These are phyloP conservation scores for Nyctibius bracteatus DNA, from an alignment of 2,113 vertebrate species.

Conservation along the genomic window DNA sequence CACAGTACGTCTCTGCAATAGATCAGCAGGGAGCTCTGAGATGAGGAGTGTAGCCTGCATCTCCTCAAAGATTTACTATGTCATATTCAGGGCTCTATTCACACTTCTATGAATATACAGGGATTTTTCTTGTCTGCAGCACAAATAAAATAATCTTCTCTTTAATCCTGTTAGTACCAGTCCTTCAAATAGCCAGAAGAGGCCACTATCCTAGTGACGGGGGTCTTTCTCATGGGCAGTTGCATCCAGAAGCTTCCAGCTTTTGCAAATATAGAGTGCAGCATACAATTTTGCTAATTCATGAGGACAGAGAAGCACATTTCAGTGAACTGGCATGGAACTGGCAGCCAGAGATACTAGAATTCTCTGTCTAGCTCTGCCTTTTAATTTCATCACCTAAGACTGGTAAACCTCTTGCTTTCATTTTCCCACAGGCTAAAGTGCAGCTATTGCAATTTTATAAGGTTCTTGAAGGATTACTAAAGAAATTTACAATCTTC, in stretches of 20 bases:
- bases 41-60: not conserved
- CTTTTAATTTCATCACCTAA: not conserved
- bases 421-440: not conserved
- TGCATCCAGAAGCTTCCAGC: not conserved
- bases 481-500: constrained; percentile 23
- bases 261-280: not conserved
- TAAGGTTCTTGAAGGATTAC: not conserved
- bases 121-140: constrained; percentile 2
- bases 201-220: not conserved
- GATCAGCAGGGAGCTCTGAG: constrained; percentile 6
- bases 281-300: not conserved
- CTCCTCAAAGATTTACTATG: not conserved
- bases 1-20: not conserved
- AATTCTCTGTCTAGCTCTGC: not conserved
- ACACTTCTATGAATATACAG: constrained; percentile 8
- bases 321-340: not conserved
- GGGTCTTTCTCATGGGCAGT: not conserved
- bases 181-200: not conserved
- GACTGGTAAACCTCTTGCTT: constrained; percentile 2
- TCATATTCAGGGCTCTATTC: not conserved
- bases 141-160: not conserved
- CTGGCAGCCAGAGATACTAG: not conserved
- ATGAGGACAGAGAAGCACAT: not conserved
- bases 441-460: constrained; percentile 11
- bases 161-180: not conserved